Percentiles rank a stretch among this genome's conserved stretches.
Conservation (phyloP, 2,113 vertebrate genomes). For the Amphiprion ocellaris region DNA sequence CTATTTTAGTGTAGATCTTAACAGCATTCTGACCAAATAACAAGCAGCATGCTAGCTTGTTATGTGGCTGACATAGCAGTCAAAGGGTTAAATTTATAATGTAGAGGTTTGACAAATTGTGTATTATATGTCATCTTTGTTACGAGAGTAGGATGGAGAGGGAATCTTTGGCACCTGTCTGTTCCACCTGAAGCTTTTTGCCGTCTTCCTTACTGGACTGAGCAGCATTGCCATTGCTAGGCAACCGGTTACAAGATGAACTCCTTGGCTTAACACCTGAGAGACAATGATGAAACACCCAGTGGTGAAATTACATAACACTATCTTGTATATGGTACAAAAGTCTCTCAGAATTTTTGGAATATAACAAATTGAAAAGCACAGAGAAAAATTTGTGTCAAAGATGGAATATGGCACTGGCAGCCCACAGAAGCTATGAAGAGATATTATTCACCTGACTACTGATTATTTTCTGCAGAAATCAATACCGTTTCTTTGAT, state of each 20-base stretch:
- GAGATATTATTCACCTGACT: slow-evolving; percentile 23
- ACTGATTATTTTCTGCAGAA: slow-evolving; percentile 13
- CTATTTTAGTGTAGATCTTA: background rate
- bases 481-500: slow-evolving; percentile 15
- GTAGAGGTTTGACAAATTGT: slow-evolving; percentile 12
- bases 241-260: slow-evolving; percentile 91
- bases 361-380: slow-evolving; percentile 18
- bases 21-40: background rate
- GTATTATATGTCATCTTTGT: background rate
- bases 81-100: background rate
- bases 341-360: slow-evolving; percentile 1
- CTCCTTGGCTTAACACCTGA: slow-evolving; percentile 89
- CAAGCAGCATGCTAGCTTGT: background rate
- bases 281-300: slow-evolving; percentile 84
- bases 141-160: slow-evolving; percentile 28
- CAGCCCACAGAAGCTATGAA: slow-evolving; percentile 50
- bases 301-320: slow-evolving; percentile 46
- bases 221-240: slow-evolving; percentile 88
- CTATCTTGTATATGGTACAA: slow-evolving; percentile 1
- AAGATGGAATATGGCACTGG: slow-evolving; percentile 1
- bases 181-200: slow-evolving; percentile 88
- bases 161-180: slow-evolving; percentile 87
- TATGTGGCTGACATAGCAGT: background rate
- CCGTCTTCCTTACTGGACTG: slow-evolving; percentile 86
- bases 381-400: slow-evolving; percentile 38